These are phyloP conservation scores for Glyptemys insculpta DNA, from an alignment of 2,797 vertebrate genomes.

Conservation along the genomic window DNA sequence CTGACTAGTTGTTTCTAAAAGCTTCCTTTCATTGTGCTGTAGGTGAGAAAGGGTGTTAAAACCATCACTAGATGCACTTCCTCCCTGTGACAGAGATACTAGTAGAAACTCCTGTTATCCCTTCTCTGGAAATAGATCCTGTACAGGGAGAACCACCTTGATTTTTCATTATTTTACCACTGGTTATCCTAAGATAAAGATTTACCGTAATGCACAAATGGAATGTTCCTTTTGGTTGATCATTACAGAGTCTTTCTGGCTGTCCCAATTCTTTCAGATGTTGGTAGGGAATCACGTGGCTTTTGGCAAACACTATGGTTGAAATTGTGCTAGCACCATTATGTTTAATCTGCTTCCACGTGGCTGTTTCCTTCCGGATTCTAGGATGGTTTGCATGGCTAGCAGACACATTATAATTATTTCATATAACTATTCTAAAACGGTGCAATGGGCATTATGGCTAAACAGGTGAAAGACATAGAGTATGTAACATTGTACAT, in stretches of 20 bases:
- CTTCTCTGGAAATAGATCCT: background rate
- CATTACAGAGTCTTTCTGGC: background rate
- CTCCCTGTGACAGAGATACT: background rate
- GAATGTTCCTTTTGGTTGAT: constrained; percentile 9
- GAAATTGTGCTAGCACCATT: background rate
- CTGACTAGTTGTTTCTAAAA: constrained; percentile 58
- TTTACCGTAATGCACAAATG: background rate
- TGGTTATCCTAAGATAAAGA: constrained; percentile 9
- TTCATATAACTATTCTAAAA: background rate
- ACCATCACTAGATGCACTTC: constrained; percentile 76
- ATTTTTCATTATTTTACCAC: background rate
- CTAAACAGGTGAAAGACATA: too few species aligned
- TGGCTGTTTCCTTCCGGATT: too few species aligned
- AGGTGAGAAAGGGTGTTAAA: constrained; percentile 82
- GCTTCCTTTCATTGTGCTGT: constrained; percentile 45
- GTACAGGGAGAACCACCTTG: background rate
- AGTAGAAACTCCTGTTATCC: constrained; percentile 17
- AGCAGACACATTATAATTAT: background rate
- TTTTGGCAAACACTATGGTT: background rate
- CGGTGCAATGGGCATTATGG: too few species aligned
- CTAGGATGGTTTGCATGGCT: background rate
- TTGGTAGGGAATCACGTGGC: background rate
- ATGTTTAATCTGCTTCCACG: too few species aligned
- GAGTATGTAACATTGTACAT: too few species aligned
- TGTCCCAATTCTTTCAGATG: background rate